A percentile compares a stretch with the other conserved stretches of the same genome.
Evolutionary conservation across 37 sponge, comb jelly and placozoan species (phyloP).

Genomic region (Tethya wilhelma): DNA sequence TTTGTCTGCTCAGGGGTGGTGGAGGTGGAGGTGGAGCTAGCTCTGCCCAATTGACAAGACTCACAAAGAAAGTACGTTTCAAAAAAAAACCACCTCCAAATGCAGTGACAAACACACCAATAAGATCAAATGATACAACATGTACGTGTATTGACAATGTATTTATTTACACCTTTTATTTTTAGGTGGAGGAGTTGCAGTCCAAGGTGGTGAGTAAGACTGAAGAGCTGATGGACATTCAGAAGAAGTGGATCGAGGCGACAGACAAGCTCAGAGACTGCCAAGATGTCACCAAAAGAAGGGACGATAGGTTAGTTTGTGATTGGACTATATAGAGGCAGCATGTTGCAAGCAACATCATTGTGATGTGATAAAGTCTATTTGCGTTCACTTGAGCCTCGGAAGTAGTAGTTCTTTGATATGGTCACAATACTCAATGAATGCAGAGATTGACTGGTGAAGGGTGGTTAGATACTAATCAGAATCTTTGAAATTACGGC

Average conservation of each 20-base stretch:
- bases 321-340: neutral
- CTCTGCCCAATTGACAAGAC: neutral
- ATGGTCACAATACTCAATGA: neutral
- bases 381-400: too few species aligned
- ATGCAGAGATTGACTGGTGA: neutral
- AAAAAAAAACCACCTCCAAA: neutral
- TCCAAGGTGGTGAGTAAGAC: slow-evolving; percentile 26
- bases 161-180: neutral
- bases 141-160: too few species aligned
- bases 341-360: neutral
- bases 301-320: slow-evolving; percentile 16
- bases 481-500: neutral
- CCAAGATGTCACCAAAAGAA: slow-evolving; percentile 14
- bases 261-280: slow-evolving; percentile 9
- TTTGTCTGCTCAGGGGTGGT: neutral
- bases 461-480: neutral
- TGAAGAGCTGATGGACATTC: slow-evolving; percentile 59
- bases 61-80: slow-evolving; percentile 1
- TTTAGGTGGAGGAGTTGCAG: slow-evolving; percentile 39
- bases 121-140: neutral
- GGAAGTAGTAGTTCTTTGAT: too few species aligned
- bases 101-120: too few species aligned
- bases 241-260: slow-evolving; percentile 17
- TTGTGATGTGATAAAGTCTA: neutral
- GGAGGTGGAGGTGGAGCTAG: slow-evolving; percentile 12